Conservation (phyloP, 92 coral and sea anemone genomes). For the Palythoa grandiflora region DNA sequence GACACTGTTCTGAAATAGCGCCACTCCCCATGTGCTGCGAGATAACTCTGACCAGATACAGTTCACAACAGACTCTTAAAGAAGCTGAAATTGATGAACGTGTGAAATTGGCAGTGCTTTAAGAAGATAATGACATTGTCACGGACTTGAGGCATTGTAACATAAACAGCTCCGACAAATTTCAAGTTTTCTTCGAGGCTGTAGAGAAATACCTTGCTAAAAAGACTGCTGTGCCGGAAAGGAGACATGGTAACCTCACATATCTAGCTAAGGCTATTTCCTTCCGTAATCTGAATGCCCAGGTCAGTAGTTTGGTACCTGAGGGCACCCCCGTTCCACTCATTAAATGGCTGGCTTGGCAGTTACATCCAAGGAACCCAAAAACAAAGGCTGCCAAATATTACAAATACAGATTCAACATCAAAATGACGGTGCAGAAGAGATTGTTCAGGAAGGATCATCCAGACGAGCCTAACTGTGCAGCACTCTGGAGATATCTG, state of each 20-base stretch:
- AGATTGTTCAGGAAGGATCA: constrained; percentile 27
- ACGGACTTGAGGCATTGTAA: neutral
- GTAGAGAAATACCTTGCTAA: neutral
- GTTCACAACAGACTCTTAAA: too few relatives aligned
- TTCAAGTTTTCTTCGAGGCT: neutral
- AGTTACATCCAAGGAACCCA: constrained; percentile 49
- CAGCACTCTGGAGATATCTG: constrained; percentile 46
- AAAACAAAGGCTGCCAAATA: constrained; percentile 31
- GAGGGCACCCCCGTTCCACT: constrained; percentile 52
- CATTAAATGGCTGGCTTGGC: constrained; percentile 46
- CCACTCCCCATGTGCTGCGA: too few relatives aligned
- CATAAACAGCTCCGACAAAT: neutral
- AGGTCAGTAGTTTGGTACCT: constrained; percentile 42
- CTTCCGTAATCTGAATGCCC: constrained; percentile 42
- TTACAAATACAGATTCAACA: constrained; percentile 24
- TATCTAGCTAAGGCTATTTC: constrained; percentile 41
- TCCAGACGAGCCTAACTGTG: constrained; percentile 50
- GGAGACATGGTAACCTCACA: constrained; percentile 36
- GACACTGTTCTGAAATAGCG: constrained; percentile 4
- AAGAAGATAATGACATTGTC: constrained; percentile 27
- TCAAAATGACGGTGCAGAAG: constrained; percentile 51
- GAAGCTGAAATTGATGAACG: neutral
- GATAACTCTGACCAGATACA: too few relatives aligned
- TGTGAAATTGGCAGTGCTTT: neutral
- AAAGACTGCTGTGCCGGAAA: constrained; percentile 10